A percentile compares a stretch with the other conserved stretches of the same genome.
phyloP scores from a whole-genome alignment of 2,888 invertebrate genomes.

The Podotricha telesiphe region DNA sequence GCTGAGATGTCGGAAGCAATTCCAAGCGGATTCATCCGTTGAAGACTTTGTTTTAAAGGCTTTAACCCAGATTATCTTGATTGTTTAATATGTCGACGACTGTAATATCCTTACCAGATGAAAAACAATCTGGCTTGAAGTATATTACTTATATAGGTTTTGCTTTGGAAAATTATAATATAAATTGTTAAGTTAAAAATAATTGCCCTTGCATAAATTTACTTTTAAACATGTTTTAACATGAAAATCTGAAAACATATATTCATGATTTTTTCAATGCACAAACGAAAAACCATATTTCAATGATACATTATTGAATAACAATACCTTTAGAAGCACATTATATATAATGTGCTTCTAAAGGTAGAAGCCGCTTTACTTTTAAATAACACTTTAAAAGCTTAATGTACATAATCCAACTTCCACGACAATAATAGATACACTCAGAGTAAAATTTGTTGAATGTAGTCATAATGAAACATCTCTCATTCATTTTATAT shows the following conservation, averaged over 20 bases:
- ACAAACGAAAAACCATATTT: too few species aligned
- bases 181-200: too few species aligned
- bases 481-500: constrained; percentile 16
- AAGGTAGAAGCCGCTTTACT: too few species aligned
- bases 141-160: too few species aligned
- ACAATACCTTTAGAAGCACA: too few species aligned
- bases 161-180: too few species aligned
- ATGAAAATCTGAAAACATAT: too few species aligned
- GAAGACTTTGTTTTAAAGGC: constrained; percentile 33
- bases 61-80: constrained; percentile 30
- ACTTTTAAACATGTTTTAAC: too few species aligned
- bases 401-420: background rate
- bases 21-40: constrained; percentile 33
- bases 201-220: too few species aligned
- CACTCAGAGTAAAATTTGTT: constrained; percentile 16
- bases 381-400: background rate
- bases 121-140: background rate
- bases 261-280: too few species aligned
- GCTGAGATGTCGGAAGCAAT: constrained; percentile 33
- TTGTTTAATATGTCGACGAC: constrained; percentile 27
- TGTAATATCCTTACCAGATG: background rate
- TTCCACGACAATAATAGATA: background rate
- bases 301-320: too few species aligned
- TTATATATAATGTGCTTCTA: too few species aligned
- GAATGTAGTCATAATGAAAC: constrained; percentile 15